Evolutionary conservation across 2,113 vertebrate genomes (phyloP).

Genomic region (Perca schrenkii): DNA sequence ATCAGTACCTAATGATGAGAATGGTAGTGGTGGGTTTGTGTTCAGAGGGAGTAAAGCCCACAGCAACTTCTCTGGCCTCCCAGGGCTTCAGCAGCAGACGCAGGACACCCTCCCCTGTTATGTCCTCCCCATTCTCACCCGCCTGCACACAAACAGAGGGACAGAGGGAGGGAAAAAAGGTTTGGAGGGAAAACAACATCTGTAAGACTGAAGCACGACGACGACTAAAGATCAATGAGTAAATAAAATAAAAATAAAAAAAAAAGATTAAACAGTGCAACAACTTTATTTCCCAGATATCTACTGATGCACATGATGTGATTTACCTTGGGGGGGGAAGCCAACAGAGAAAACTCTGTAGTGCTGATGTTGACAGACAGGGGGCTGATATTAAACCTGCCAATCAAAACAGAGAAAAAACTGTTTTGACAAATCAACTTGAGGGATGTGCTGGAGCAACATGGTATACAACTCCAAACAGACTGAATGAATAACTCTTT

Average conservation of each 20-base stretch:
- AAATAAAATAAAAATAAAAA: background rate
- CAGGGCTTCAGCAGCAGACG: conserved; percentile 89
- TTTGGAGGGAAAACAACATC: background rate
- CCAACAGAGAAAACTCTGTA: conserved; percentile 90
- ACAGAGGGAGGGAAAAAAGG: background rate
- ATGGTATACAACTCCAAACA: background rate
- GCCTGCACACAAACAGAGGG: conserved; percentile 34
- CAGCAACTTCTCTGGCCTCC: conserved; percentile 89
- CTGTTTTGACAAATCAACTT: background rate
- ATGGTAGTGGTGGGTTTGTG: conserved; percentile 91
- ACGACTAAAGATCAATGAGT: background rate
- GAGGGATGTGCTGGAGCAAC: background rate
- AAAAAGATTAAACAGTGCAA: background rate
- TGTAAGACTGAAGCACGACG: background rate
- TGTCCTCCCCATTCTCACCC: conserved; percentile 34
- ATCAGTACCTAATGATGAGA: conserved; percentile 91
- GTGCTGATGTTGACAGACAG: conserved; percentile 92
- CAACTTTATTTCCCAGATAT: background rate
- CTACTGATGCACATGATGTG: too few relatives aligned
- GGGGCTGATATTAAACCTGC: conserved; percentile 91
- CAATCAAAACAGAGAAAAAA: conserved; percentile 63
- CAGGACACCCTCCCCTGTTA: conserved; percentile 69
- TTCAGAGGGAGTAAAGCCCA: conserved; percentile 91
- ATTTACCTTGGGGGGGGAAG: conserved; percentile 75
- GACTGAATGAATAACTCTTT: background rate